Evolutionary conservation across 35 echinoderm and acorn worm species (phyloP), one percentile per base, ranked within the genome.

Genomic region (Anneissia japonica): DNA sequence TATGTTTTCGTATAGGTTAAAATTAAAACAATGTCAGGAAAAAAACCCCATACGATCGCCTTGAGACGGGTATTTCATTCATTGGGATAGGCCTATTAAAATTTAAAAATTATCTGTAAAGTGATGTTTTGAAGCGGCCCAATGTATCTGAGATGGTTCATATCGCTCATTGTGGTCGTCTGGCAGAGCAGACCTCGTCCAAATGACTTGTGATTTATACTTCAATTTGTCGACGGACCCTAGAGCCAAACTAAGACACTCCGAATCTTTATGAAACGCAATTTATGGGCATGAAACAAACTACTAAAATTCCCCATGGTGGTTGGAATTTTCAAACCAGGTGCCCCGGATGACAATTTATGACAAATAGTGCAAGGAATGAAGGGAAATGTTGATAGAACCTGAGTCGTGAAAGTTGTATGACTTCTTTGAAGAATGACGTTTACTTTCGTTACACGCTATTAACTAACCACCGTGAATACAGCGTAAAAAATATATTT

Each of bases 221-320:
- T 64, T 64, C 51, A 64, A 64, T 64, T 64, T 64, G 51, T 64
- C 51, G 51, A 23, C 26, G 51, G 51, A 64, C 51, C 51, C 51
- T 64, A 64, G 51, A 26, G 51, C 51, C 51, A 64, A 64, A 64
- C 51, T 64, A 16, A 64, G 51, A 64, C 51, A 64, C 51, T 64
- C 5, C 51, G 26, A 64, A 64, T 16, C 51, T 64, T 6, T 23
- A 64, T 64, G 51, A 64, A 64, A 64, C 51, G 51, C 51, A 64
- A 64, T 64, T 64, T 64, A 64, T 64, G 51, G 51, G 51, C 51
- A 64, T 64, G 51, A 64, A 64, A 64, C 51, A 64, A 64, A 64
- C 51, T 64, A 23, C 51, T 64, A 9, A 64, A 64, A 64, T 64
- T 64, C 51, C 51, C 51, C 21, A 26, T 64, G 51, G 51, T 64